Evolutionary conservation across 2,113 vertebrate species (phyloP).

Genomic region (Brachirus orientalis): DNA sequence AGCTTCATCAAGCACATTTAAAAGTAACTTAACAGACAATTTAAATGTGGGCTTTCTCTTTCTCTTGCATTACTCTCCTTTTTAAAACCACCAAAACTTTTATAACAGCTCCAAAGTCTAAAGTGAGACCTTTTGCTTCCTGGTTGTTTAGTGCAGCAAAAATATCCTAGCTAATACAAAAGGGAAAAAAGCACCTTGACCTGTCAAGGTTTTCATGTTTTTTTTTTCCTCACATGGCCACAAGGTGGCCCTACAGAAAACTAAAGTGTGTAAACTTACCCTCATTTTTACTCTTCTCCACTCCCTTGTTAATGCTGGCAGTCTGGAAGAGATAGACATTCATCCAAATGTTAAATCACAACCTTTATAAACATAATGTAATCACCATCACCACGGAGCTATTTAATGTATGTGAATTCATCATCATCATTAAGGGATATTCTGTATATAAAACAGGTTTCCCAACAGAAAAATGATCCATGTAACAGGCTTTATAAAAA

Average conservation of each 20-base stretch:
- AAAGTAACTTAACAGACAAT: not conserved
- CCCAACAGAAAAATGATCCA: too few species aligned
- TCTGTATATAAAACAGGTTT: too few species aligned
- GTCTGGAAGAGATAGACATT: conserved; percentile 59
- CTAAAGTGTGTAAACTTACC: conserved; percentile 64
- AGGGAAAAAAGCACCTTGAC: not conserved
- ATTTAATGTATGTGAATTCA: not conserved
- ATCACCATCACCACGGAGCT: not conserved
- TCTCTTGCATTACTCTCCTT: too few species aligned
- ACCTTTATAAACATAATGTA: not conserved
- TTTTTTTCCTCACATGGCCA: conserved; percentile 25
- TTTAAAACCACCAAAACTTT: not conserved
- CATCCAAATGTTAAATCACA: not conserved
- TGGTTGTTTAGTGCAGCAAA: not conserved
- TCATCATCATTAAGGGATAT: too few species aligned
- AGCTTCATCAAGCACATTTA: not conserved
- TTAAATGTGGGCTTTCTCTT: not conserved
- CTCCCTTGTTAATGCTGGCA: conserved; percentile 75
- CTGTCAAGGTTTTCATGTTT: not conserved
- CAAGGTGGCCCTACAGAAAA: conserved; percentile 35
- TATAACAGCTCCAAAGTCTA: not conserved
- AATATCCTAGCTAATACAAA: not conserved
- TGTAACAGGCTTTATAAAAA: not conserved
- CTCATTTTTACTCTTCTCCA: conserved; percentile 76
- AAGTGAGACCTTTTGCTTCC: conserved; percentile 21